Base-by-base conservation (phyloP, 2,888 invertebrate species). In the Macrosoma leucophasiata region DNA sequence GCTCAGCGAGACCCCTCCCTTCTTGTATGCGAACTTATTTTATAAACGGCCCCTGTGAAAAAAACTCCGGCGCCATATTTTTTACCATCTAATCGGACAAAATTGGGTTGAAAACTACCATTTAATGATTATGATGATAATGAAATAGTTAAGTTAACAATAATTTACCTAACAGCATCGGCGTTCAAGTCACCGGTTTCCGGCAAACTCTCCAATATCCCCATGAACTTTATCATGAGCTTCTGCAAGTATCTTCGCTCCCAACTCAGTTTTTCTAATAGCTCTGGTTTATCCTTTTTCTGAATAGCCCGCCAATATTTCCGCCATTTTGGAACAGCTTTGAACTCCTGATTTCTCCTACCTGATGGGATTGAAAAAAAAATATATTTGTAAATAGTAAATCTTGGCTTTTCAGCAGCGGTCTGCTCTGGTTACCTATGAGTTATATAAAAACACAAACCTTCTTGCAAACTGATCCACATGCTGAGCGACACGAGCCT, bases 271-370 rank as follows among this genome's bases (percentile, higher is more conserved):
- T 90, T 90, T 1, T 92, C 89, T 35, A 89, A 75, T 36, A 86
- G 66, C 32, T 91, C 90, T 0, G 89, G 88, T 47, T 90, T 90
- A 58, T 95, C 94, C 55, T 92, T 94, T 62, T 95, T 96, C 56
- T 93, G 91, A 31, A 97, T 90, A 3, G 93, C 90, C 41, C 91
- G 91, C 95, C 95, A 98, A 62, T 93, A 94, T 68, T 96, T 97
- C 37, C 89, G 89, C 93, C 97, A 95, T 69, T 95, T 95, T 1
- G 96, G 93, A 50, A 92, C 91, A 22, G 89, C 86, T 63, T 90
- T 90, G 52, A 98, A 92, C 64, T 98, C 94, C 55, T 93, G 89
- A 46, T 95, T 95, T 51, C 96, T 84, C 28, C 96, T 87, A 20
- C 91, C 90, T 91, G 72, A 22, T 38, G 32, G 10, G 4, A 21